Evolutionary conservation across 2,888 invertebrate species (phyloP).

Genomic region (Tridacna gigas): DNA sequence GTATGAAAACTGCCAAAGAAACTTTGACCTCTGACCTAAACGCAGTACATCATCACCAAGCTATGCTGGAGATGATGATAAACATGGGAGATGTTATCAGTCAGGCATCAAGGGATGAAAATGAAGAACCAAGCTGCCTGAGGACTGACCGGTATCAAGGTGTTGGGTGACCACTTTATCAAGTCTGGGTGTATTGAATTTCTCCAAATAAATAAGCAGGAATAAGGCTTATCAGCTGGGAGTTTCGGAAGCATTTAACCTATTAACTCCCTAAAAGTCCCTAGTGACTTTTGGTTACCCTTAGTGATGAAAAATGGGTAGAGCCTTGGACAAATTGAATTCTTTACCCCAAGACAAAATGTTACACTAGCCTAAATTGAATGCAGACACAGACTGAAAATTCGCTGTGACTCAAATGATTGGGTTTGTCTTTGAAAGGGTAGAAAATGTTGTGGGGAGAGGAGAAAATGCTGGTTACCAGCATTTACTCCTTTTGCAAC

Average conservation of each 20-base stretch:
- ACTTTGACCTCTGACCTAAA: constrained; percentile 25
- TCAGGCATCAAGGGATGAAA: constrained; percentile 15
- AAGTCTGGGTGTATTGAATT: constrained; percentile 24
- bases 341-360: too few relatives aligned
- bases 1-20: constrained; percentile 17
- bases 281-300: background rate
- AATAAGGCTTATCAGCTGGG: constrained; percentile 21
- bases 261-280: background rate
- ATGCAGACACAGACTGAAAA: too few relatives aligned
- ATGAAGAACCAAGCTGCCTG: constrained; percentile 6
- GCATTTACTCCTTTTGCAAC: too few relatives aligned
- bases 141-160: constrained; percentile 24
- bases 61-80: constrained; percentile 18
- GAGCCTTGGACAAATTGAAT: too few relatives aligned
- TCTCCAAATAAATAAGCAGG: constrained; percentile 24
- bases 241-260: constrained; percentile 19
- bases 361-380: too few relatives aligned
- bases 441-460: too few relatives aligned
- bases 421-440: too few relatives aligned
- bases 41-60: constrained; percentile 29
- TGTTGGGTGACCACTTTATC: constrained; percentile 19
- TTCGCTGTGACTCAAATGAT: too few relatives aligned
- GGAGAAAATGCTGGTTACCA: too few relatives aligned
- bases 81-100: constrained; percentile 21
- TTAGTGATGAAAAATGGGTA: too few relatives aligned